These are phyloP conservation scores for Phymatocera aterrima DNA, from an alignment of 2,888 invertebrate species.

Conservation along the genomic window DNA sequence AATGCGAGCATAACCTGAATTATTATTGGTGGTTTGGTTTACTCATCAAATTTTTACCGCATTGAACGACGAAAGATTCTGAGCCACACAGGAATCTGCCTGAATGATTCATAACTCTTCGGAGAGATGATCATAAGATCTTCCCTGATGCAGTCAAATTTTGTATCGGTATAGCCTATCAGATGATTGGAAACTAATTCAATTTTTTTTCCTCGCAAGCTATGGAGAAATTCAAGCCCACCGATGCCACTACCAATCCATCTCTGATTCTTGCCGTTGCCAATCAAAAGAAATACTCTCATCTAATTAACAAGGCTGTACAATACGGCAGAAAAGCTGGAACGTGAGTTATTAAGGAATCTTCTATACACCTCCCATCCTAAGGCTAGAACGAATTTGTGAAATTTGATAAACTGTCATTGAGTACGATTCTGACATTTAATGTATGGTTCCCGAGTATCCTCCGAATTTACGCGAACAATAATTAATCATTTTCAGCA, in stretches of 20 bases:
- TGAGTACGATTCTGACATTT: neutral
- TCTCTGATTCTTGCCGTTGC: constrained; percentile 97
- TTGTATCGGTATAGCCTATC: no score
- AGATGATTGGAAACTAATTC: no score
- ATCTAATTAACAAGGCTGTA: constrained; percentile 92
- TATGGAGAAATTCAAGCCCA: constrained; percentile 84
- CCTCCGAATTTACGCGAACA: neutral
- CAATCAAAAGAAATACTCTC: constrained; percentile 94
- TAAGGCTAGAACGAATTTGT: neutral
- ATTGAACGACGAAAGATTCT: no score
- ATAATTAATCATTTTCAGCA: constrained; percentile 75
- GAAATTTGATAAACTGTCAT: neutral
- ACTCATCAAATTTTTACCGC: no score
- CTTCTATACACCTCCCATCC: neutral
- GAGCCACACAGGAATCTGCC: no score
- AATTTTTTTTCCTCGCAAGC: neutral
- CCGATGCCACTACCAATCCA: constrained; percentile 99
- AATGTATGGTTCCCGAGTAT: neutral
- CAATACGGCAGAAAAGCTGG: constrained; percentile 86
- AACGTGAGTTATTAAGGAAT: constrained; percentile 73
- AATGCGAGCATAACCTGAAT: no score
- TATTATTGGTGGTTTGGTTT: no score
- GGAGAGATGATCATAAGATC: no score
- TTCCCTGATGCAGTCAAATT: neutral
- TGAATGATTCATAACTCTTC: no score